phyloP scores from a whole-genome alignment of 2,888 invertebrate species.

The Rhamnusium bicolor region DNA sequence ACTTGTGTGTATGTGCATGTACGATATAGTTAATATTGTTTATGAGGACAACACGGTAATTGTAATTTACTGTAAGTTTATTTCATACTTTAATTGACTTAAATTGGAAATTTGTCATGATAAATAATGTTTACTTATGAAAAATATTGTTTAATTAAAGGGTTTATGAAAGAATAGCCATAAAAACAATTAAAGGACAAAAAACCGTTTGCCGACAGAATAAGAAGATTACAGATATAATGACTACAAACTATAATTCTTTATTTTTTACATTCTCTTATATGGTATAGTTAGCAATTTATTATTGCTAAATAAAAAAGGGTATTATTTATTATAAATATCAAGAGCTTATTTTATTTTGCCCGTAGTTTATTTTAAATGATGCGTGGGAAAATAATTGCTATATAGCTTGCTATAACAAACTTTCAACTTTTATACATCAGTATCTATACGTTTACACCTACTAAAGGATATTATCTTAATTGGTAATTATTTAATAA shows the following conservation, averaged over 20 bases:
- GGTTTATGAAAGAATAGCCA: no score
- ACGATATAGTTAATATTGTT: no score
- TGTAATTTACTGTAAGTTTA: no score
- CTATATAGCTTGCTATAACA: slow-evolving; percentile 2
- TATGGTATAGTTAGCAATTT: not conserved
- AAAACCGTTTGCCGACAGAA: no score
- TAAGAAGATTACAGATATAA: no score
- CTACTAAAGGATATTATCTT: slow-evolving; percentile 10
- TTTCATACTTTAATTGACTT: no score
- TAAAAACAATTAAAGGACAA: no score
- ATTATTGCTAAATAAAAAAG: not conserved
- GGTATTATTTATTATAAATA: not conserved
- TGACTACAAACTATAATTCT: not conserved
- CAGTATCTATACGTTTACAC: slow-evolving; percentile 7
- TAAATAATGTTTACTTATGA: no score
- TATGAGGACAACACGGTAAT: no score
- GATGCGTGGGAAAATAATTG: slow-evolving; percentile 34
- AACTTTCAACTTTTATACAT: slow-evolving; percentile 23
- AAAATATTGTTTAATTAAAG: no score
- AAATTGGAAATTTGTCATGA: no score
- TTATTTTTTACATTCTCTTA: not conserved
- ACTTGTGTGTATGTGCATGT: no score
- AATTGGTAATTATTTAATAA: slow-evolving; percentile 13
- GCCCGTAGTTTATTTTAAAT: slow-evolving; percentile 12
- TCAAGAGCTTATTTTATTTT: not conserved